Evolutionary conservation across 2,888 invertebrate species (phyloP), one percentile per base, ranked within the genome.

Genomic region (Argyresthia albistria): DNA sequence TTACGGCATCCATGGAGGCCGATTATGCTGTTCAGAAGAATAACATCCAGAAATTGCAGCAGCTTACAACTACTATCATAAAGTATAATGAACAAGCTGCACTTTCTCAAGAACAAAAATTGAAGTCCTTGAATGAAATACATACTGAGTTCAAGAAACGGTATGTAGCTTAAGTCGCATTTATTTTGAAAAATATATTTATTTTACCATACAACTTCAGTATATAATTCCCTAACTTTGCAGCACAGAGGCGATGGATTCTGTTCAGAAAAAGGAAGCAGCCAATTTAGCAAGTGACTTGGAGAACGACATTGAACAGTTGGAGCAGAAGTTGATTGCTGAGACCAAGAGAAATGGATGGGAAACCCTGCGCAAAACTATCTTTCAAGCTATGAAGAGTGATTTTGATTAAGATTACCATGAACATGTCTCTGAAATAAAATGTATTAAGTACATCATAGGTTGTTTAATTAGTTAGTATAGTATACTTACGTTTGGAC

Each of bases 21-120:
- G 86, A 86, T 58, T 69, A 73, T 56, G 70, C 64, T 60, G 65
- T 62, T 39, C 66, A 84, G 62, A 80, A 76, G 60, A 79, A 80
- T 42, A 83, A 83, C 69, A 76, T 81, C 57, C 73, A 80, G 59
- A 81, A 79, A 56, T 57, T 84, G 37, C 77, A 82, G 60, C 76
- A 80, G 54, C 61, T 82, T 8, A 70, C 75, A n/a, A 66, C 65
- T 37, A 67, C 73, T 15, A 66, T 77, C 43, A 64, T 80, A 46
- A 81, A 83, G 58, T 80, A 76, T 55, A 70, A 80, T 56, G 76
- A 80, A 54, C 83, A 86, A 57, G 66, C 76, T 16, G 70, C 70
- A 6, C 60, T 60, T 54, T 76, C 80, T 15, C 73, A 76, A 53
- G 77, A 78, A 57, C 75, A 78, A 56, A 80, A 75, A 58, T 57